Base-by-base conservation (phyloP, 2,888 invertebrate genomes). In the Shargacucullia verbasci region DNA sequence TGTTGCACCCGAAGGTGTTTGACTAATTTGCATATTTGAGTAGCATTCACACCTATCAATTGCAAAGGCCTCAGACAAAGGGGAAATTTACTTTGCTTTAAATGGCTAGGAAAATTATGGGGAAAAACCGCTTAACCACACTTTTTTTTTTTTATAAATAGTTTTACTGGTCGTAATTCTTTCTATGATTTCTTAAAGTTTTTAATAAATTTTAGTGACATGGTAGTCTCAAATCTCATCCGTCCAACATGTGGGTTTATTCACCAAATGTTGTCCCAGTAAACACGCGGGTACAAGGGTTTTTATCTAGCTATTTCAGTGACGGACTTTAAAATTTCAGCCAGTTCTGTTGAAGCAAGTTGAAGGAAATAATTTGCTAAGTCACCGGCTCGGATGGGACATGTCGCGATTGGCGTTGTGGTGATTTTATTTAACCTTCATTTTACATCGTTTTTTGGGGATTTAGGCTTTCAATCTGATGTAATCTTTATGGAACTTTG, bases 241-340 rank as follows among this genome's bases (percentile, higher is more conserved):
- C 9, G 33, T 34, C 37, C 27, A 56, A 31, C 40, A 33, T 13
- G 20, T 20, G 20, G 10, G n/a, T 11, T 29, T 49, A 27, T 64
- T 34, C 27, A 49, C 57, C n/a, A 49, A 65, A 63, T 64, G 40
- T 55, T 63, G 45, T 38, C 31, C 35, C 9, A 43, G 41, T 45
- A 56, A 70, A 49, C 12, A 43, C 27, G 13, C 20, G 7, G 8
- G 9, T 9, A 27, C 14, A 12, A 29, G 15, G 11, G 13, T 15
- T 37, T 37, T 27, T 27, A 13, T 27, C 20, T 4, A n/a, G 29
- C 9, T 14, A 27, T 29, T 38, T 33, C 15, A n/a, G 38, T 15
- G 37, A 27, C n/a, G 15, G 14, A 2, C 11, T 29, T 47, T 38
- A 20, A n/a, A 20, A 20, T 20, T 20, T 20, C 20, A 4, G 2